phyloP scores from a whole-genome alignment of 1,140 invertebrate genomes.

The Oreohelix idahoensis region DNA sequence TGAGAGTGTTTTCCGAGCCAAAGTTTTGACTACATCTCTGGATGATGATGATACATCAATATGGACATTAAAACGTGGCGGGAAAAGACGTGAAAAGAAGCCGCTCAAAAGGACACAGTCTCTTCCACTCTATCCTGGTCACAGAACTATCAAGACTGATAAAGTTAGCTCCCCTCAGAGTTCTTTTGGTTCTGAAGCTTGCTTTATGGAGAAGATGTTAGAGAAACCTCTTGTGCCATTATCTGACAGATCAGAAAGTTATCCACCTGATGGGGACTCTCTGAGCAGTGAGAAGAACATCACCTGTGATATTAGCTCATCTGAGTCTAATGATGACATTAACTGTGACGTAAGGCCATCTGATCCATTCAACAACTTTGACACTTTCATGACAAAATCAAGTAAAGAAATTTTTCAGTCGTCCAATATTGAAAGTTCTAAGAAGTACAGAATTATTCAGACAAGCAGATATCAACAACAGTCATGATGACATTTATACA shows the following conservation, averaged over 20 bases:
- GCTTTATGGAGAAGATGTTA: not conserved
- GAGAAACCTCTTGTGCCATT: constrained; percentile 2
- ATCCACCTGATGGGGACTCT: constrained; percentile 19
- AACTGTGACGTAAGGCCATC: not conserved
- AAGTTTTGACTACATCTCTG: not conserved
- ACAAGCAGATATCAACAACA: not conserved
- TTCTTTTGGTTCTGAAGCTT: not conserved
- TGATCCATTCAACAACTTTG: not conserved
- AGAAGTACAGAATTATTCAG: not conserved
- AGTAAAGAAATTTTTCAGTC: not conserved
- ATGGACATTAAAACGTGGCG: not conserved
- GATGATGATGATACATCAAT: constrained; percentile 27
- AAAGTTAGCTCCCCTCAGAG: not conserved
- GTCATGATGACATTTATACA: not conserved
- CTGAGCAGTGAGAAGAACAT: constrained; percentile 19
- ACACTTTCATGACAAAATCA: not conserved
- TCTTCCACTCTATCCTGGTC: not conserved
- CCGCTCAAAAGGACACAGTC: not conserved
- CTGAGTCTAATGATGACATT: not conserved
- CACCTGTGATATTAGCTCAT: not conserved
- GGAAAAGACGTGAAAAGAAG: not conserved
- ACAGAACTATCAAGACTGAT: not conserved
- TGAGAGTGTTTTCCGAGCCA: constrained; percentile 18
- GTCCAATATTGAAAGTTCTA: not conserved
- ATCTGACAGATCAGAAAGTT: constrained; percentile 6